Conservation (phyloP, 2,888 invertebrate species). For the Acanthosoma haemorrhoidale region DNA sequence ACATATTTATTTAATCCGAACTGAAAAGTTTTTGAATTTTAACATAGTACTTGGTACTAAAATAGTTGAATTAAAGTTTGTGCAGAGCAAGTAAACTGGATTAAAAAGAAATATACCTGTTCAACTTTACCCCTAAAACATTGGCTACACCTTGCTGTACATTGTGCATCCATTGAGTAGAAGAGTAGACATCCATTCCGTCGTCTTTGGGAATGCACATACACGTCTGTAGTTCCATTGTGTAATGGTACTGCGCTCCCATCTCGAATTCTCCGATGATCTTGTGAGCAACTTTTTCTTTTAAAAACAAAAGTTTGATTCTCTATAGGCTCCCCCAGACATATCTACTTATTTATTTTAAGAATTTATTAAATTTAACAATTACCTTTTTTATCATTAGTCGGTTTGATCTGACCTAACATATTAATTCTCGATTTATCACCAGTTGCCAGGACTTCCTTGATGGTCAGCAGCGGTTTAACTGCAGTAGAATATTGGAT, state of each 20-base stretch:
- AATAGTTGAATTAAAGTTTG: no score
- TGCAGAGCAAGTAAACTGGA: no score
- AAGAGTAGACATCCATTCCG: constrained; percentile 60
- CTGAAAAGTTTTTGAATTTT: no score
- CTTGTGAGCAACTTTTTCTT: constrained; percentile 29
- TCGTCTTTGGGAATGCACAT: constrained; percentile 65
- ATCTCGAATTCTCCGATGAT: constrained; percentile 52
- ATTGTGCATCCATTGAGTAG: constrained; percentile 62
- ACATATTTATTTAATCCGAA: no score
- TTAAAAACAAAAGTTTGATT: no score
- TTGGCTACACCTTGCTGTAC: constrained; percentile 55
- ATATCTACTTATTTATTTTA: no score
- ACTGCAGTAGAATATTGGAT: constrained; percentile 51
- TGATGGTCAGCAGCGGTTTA: constrained; percentile 40
- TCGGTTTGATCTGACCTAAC: constrained; percentile 12
- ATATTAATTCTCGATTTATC: constrained; percentile 33
- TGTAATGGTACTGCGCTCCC: constrained; percentile 66
- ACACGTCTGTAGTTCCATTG: constrained; percentile 67
- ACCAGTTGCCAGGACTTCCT: constrained; percentile 38
- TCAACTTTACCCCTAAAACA: constrained; percentile 54
- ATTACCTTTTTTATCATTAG: constrained; percentile 14
- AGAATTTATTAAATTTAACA: background rate
- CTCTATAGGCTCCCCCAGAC: no score
- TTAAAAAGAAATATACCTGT: constrained; percentile 55
- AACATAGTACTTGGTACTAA: no score